Percentiles rank a stretch among this genome's conserved stretches.
phyloP scores from a whole-genome alignment of 1,140 invertebrate genomes.

The Nephotettix cincticeps region DNA sequence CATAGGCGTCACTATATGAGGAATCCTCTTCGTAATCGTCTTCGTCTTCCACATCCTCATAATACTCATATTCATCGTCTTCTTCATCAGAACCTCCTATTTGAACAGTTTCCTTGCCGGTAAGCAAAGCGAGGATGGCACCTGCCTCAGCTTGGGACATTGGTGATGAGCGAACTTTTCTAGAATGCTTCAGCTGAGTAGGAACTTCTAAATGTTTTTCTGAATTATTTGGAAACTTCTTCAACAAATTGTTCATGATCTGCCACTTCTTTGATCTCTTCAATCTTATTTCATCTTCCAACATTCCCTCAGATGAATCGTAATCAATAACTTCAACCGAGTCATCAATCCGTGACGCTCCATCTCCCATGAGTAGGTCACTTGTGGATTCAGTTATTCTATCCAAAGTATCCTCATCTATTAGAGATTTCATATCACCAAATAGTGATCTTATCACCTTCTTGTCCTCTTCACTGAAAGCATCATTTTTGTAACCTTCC shows the following conservation, averaged over 20 bases:
- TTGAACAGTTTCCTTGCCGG: neutral
- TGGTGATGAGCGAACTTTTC: neutral
- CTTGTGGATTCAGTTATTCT: neutral
- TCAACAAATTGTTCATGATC: neutral
- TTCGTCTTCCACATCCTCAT: slow-evolving; percentile 1
- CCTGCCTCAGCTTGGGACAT: neutral
- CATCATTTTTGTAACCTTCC: slow-evolving; percentile 5
- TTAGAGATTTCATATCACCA: neutral
- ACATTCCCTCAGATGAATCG: neutral
- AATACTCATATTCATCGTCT: neutral
- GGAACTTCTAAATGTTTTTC: neutral
- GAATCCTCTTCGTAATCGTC: neutral
- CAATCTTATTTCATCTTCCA: neutral
- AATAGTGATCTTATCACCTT: neutral
- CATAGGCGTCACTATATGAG: neutral
- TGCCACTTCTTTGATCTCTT: neutral
- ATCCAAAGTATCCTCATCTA: neutral
- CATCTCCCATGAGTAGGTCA: neutral
- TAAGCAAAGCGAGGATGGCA: slow-evolving; percentile 3
- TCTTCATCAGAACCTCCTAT: neutral
- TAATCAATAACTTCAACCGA: neutral
- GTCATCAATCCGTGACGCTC: neutral
- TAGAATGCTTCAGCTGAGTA: neutral
- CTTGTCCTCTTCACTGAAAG: slow-evolving; percentile 10
- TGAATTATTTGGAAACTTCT: neutral